Base-by-base conservation (phyloP, 2,797 vertebrate species). In the Cynodonichthys magdalenae region DNA sequence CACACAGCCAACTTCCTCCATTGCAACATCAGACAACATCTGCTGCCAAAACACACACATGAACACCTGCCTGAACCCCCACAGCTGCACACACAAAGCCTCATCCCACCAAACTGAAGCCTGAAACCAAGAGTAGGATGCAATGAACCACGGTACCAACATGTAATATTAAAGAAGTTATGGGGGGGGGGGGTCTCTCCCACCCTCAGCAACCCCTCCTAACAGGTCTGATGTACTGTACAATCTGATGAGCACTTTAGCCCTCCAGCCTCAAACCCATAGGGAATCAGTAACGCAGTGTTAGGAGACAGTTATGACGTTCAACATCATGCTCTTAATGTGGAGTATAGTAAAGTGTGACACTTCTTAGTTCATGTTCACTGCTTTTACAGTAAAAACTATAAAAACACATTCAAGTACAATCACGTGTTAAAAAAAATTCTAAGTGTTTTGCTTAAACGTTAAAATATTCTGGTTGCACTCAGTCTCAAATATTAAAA, bases 151-250 rank as follows among this genome's bases (percentile, higher is more conserved):
- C 18, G 11, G 56, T 75, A 64, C 71, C 67, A 63, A 71, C 86
- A 89, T 91, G 83, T 77, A 92, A 92, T 91, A 92, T 91, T 92
- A 81, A 91, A 89, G 69, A 87, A 15, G 5, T 17, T 34, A 57
- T 80, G 84, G 87, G 82, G 89, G 84, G 87, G 82, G 89, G 79
- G 69, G 77, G 83, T 79, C 46, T 17, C 53, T 8, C 34, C 34
- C 34, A 39, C 69, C 69, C 67, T 66, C 45, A 39, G 15, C 55
- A 27, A 68, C 69, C 66, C 54, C 56, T 18, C 61, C 79, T 66
- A 66, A 80, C 66, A 79, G 76, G 63, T 63, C 69, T 64, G 63
- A 18, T 68, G 65, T 70, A 51, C 66, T 47, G 67, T 74, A 29
- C 15, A 45, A 66, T 67, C 64, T 71, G 53, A 64, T 47, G 27